Conservation (phyloP, 2,888 invertebrate species). For the Ctenicera cuprea region DNA sequence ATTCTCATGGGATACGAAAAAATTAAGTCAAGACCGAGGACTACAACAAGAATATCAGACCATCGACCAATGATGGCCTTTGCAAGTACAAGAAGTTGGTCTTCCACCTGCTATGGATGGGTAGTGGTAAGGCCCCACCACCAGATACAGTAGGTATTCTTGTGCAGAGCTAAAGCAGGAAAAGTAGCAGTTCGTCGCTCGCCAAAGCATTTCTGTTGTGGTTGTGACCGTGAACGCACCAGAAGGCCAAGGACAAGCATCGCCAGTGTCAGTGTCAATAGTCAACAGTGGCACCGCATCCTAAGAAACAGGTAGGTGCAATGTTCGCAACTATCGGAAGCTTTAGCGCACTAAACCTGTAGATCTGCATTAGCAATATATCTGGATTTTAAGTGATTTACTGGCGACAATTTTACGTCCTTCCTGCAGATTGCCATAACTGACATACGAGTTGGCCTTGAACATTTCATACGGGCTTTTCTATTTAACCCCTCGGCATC, state of each 20-base stretch:
- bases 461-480: background rate
- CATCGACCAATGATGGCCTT: conserved; percentile 64
- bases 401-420: background rate
- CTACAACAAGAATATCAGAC: conserved; percentile 51
- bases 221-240: conserved; percentile 71
- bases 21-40: conserved; percentile 52
- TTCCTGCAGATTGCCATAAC: background rate
- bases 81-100: conserved; percentile 58
- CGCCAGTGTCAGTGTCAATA: conserved; percentile 68
- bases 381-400: conserved; percentile 14
- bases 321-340: conserved; percentile 35
- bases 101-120: conserved; percentile 68
- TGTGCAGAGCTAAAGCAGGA: conserved; percentile 66
- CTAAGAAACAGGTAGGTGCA: conserved; percentile 58
- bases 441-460: background rate
- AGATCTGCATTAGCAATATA: conserved; percentile 1
- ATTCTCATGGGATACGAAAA: conserved; percentile 45
- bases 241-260: conserved; percentile 69
- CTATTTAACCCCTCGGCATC: background rate
- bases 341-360: background rate
- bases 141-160: conserved; percentile 62
- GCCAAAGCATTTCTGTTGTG: conserved; percentile 72
- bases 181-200: conserved; percentile 72
- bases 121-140: conserved; percentile 69
- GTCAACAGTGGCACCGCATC: conserved; percentile 44